These are phyloP conservation scores for Dromaius novaehollandiae DNA, from an alignment of 2,113 vertebrate genomes.

Conservation along the genomic window DNA sequence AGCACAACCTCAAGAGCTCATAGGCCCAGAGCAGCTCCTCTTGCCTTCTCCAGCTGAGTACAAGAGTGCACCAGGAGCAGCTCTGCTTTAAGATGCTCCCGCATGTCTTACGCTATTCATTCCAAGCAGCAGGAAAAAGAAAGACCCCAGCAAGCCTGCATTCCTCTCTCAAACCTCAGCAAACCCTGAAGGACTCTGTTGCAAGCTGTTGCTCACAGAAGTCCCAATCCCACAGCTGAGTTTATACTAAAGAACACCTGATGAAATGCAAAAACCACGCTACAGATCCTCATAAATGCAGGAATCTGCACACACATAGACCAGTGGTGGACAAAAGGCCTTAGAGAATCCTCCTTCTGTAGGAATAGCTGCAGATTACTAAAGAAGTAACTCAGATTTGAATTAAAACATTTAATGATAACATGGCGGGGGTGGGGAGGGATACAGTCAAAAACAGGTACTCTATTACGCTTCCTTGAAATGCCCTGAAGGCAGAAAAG, in stretches of 20 bases:
- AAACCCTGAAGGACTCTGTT: neutral
- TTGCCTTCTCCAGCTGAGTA: neutral
- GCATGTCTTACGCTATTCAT: neutral
- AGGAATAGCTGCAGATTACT: neutral
- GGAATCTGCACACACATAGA: neutral
- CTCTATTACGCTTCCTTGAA: neutral
- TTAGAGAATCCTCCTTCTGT: neutral
- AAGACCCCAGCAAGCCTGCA: neutral
- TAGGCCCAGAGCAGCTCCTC: neutral
- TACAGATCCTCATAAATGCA: neutral
- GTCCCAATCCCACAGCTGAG: neutral
- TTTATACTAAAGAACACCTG: neutral
- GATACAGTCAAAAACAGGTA: neutral
- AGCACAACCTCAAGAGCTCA: neutral
- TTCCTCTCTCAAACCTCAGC: neutral
- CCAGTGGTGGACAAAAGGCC: neutral
- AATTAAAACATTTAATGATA: neutral
- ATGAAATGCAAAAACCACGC: neutral
- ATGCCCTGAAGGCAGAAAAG: neutral
- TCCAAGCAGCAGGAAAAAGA: neutral
- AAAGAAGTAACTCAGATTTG: neutral
- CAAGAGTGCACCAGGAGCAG: neutral
- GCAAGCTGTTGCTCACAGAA: neutral
- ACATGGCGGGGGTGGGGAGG: neutral
- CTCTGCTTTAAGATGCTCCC: neutral